phyloP scores from a whole-genome alignment of 2,113 vertebrate species.

The Ctenomys sociabilis region DNA sequence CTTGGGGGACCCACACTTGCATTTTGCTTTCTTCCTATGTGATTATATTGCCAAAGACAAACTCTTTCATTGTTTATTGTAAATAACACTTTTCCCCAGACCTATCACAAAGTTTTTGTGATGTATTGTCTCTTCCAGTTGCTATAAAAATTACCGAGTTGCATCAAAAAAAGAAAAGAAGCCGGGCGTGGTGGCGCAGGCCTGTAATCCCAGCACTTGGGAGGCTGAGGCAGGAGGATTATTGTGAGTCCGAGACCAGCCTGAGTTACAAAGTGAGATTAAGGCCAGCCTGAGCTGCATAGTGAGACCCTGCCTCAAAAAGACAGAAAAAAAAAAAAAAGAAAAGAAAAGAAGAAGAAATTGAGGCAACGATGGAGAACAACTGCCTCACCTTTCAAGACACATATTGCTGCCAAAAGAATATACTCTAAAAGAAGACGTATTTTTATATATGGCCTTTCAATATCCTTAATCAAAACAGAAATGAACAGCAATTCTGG shows the following conservation, averaged over 20 bases:
- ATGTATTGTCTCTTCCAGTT: constrained; percentile 99
- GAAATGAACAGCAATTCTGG: neutral
- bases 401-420: neutral
- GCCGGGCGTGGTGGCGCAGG: no score
- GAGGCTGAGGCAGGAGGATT: no score
- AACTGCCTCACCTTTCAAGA: no score
- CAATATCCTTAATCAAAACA: neutral
- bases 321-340: no score
- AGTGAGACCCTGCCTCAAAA: no score
- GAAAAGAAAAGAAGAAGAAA: neutral
- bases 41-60: constrained; percentile 99
- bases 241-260: no score
- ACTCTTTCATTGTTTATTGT: constrained; percentile 96
- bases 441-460: neutral
- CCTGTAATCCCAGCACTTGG: no score
- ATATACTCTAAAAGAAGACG: neutral
- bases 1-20: constrained; percentile 90
- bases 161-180: constrained; percentile 86
- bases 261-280: no score
- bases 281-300: no score
- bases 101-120: constrained; percentile 99
- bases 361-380: neutral
- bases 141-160: constrained; percentile 99
- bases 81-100: constrained; percentile 97
- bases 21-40: constrained; percentile 96